Evolutionary conservation across 2,113 vertebrate genomes (phyloP), one percentile per base, ranked within the genome.

Genomic region (Corythaixoides concolor): DNA sequence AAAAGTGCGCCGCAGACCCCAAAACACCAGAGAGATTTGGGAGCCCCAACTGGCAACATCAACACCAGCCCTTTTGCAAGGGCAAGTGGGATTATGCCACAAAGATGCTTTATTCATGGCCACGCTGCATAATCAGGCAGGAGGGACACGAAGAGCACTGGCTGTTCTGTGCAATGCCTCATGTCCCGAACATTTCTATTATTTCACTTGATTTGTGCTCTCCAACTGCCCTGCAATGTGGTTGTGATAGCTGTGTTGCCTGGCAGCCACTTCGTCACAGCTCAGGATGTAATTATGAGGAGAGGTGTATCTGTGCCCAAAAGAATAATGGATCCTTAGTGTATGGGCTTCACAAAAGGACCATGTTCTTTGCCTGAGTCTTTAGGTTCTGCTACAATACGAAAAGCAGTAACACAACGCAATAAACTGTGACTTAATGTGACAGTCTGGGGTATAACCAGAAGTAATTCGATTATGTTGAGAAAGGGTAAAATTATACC

Each of bases 171-270:
- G 81, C 8, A 1, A 32, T 70, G 43, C 63, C 47, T 84, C 1
- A 0, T 78, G 37, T 88, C 80, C 85, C 60, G 45, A 74, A 47
- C 49, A 62, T 78, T 89, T 85, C 32, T 86, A 30, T 81, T 93
- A 59, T 81, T 81, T 64, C 75, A 26, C 52, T 86, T 64, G 68
- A 81, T 84, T 84, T 81, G 88, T 90, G 76, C 56, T 88, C 49
- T 78, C 73, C 90, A 64, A 11, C 33, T 82, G 68, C 86, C 53
- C 49, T 56, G 52, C 64, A 90, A n/a, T 50, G 60, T 77, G 35
- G 50, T 78, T 95, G 74, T 90, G 88, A 93, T 76, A 89, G 63
- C 92, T 81, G 52, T 78, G 73, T 93, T 95, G 79, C 83, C 86
- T 94, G 88, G 56, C 86, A 94, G 95, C 80, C 76, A 53, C 73